Conservation (phyloP, 2,888 invertebrate species). For the Sepiola atlantica region DNA sequence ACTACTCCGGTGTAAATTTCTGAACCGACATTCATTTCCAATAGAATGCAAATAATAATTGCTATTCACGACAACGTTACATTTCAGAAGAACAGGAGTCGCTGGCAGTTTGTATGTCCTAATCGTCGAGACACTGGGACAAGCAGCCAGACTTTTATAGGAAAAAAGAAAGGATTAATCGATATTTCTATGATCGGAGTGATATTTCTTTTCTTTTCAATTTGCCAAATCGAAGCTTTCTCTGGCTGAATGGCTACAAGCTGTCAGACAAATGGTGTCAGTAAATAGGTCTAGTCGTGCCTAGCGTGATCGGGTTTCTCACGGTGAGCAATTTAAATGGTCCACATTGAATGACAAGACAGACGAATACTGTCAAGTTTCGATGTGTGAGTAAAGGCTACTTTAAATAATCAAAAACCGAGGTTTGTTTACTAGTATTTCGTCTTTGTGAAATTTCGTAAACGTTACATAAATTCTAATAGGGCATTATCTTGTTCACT, state of each 20-base stretch:
- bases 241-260: neutral
- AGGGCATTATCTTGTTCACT: neutral
- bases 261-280: slow-evolving; percentile 21
- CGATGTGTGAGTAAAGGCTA: neutral
- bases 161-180: neutral
- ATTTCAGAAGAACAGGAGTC: neutral
- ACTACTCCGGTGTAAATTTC: neutral
- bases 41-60: slow-evolving; percentile 8
- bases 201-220: neutral
- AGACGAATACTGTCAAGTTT: slow-evolving; percentile 4
- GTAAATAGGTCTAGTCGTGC: slow-evolving; percentile 14
- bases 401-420: neutral
- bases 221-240: slow-evolving; percentile 13
- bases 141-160: neutral
- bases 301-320: neutral
- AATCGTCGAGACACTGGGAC: neutral
- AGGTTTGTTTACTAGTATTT: neutral
- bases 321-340: neutral
- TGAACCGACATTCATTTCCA: neutral
- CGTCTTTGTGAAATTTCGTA: neutral
- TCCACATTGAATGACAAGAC: neutral
- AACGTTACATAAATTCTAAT: neutral
- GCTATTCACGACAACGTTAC: neutral
- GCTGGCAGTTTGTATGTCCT: neutral
- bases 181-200: neutral